Conservation (phyloP, 2,113 vertebrate species). For the Motacilla alba region DNA sequence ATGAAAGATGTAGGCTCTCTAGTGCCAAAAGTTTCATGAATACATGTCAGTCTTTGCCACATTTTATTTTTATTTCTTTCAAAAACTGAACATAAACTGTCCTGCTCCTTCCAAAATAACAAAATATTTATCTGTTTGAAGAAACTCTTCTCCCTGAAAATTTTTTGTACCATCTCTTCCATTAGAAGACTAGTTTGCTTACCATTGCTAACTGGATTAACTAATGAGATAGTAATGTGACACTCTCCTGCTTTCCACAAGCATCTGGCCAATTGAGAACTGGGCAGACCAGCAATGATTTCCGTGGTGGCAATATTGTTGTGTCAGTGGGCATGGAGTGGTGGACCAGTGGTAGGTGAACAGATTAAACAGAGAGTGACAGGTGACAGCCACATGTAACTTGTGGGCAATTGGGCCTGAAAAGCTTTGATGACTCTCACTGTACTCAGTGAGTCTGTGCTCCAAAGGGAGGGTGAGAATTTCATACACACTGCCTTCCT, state of each 20-base stretch:
- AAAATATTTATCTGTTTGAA: not conserved
- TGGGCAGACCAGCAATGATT: not conserved
- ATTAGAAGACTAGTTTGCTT: not conserved
- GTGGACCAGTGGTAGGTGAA: not conserved
- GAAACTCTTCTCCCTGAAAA: not conserved
- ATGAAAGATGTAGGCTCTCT: not conserved
- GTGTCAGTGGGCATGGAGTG: not conserved
- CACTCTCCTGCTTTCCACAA: not conserved
- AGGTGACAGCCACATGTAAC: not conserved
- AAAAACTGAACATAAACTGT: not conserved
- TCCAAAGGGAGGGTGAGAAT: not conserved
- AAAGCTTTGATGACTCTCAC: not conserved
- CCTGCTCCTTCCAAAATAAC: not conserved
- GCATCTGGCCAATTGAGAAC: not conserved
- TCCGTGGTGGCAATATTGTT: not conserved
- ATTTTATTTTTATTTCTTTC: conserved; percentile 5
- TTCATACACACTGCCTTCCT: not conserved
- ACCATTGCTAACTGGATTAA: not conserved
- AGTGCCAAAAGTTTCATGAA: not conserved
- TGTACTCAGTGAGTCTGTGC: not conserved
- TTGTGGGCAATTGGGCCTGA: not conserved
- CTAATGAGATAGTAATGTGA: not conserved
- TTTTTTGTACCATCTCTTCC: not conserved
- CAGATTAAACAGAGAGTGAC: not conserved
- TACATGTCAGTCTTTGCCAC: not conserved